Evolutionary conservation across 2,113 vertebrate genomes (phyloP).

Genomic region (Arenaria interpres): DNA sequence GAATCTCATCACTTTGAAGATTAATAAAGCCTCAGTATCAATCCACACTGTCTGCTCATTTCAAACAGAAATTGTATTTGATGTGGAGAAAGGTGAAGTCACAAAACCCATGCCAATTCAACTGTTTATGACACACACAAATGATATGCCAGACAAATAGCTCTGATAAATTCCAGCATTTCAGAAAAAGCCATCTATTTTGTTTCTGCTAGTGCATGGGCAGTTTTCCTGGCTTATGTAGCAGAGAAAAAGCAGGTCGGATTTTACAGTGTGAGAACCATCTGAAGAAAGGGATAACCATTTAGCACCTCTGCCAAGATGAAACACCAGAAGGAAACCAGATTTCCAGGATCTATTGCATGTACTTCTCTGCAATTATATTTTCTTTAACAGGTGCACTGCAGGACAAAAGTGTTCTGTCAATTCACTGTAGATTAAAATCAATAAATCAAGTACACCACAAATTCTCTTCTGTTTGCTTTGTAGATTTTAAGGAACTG

Average conservation of each 20-base stretch:
- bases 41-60: not conserved
- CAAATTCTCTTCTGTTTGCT: not conserved
- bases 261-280: not conserved
- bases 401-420: not conserved
- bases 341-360: not conserved
- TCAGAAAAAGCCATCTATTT: conserved; percentile 4
- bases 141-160: not conserved
- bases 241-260: not conserved
- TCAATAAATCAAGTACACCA: not conserved
- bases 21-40: conserved; percentile 5
- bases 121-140: not conserved
- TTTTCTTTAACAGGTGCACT: conserved; percentile 22
- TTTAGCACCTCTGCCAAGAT: conserved; percentile 21
- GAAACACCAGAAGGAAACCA: conserved; percentile 2
- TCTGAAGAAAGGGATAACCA: not conserved
- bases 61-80: not conserved
- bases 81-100: not conserved
- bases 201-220: not conserved
- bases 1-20: not conserved
- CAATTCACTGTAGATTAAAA: conserved; percentile 25
- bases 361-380: not conserved
- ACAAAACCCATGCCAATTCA: not conserved
- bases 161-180: not conserved
- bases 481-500: not conserved
- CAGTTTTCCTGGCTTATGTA: conserved; percentile 4